phyloP scores from a whole-genome alignment of 2,797 vertebrate genomes.

The Chaetodon trifasciatus region DNA sequence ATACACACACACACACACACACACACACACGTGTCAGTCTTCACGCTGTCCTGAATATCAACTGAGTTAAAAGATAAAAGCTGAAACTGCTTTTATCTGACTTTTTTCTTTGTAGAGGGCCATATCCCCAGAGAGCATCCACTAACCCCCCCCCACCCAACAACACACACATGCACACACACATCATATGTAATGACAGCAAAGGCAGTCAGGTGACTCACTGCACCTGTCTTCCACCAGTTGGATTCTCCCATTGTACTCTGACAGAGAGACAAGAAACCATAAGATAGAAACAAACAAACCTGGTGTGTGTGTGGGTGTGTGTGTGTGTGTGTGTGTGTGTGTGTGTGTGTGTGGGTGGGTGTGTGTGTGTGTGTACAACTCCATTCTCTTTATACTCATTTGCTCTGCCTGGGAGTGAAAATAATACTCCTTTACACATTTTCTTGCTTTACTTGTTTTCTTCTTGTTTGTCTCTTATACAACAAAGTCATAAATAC shows the following conservation, averaged over 20 bases:
- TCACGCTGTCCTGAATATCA: neutral
- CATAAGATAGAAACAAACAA: neutral
- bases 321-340: neutral
- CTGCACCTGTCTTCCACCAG: conserved; percentile 19
- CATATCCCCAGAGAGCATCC: neutral
- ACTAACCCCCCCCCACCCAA: conserved; percentile 18
- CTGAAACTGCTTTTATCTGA: conserved; percentile 28
- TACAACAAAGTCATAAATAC: neutral
- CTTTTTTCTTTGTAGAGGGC: conserved; percentile 17
- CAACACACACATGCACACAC: conserved; percentile 4
- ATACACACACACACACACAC: conserved; percentile 18
- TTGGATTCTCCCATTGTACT: conserved; percentile 3
- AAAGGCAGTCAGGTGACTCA: conserved; percentile 36
- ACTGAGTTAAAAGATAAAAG: conserved; percentile 47
- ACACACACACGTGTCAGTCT: conserved; percentile 13
- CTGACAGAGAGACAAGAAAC: conserved; percentile 10
- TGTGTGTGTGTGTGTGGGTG: neutral
- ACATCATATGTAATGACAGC: conserved; percentile 25
- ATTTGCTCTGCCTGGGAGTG: conserved; percentile 7
- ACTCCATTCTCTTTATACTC: too few relatives aligned
- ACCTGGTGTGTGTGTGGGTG: neutral
- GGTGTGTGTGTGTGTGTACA: neutral
- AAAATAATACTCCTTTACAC: conserved; percentile 4
- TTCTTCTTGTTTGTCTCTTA: conserved; percentile 1
- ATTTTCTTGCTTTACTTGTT: conserved; percentile 3